phyloP scores from a whole-genome alignment of 2,888 invertebrate species.

The Ephialtes manifestator region DNA sequence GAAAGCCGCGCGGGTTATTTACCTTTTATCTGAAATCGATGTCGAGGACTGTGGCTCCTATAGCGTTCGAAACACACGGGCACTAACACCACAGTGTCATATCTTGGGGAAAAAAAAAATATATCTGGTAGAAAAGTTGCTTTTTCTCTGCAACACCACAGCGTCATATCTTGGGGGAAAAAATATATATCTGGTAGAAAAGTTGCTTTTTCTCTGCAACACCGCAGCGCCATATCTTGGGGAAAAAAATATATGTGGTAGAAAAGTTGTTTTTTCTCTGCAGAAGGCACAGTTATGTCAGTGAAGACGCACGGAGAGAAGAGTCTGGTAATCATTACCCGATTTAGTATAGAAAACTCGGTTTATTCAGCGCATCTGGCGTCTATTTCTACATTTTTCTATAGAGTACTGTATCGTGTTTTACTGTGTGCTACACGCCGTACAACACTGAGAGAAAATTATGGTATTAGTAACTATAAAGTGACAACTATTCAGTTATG shows the following conservation, averaged over 20 bases:
- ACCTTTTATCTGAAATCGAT: slow-evolving; percentile 81
- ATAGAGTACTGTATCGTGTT: too few species aligned
- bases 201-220: not conserved
- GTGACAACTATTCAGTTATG: too few species aligned
- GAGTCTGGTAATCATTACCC: too few species aligned
- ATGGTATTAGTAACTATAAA: too few species aligned
- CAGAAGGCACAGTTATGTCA: not conserved
- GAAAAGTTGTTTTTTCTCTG: not conserved
- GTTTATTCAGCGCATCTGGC: too few species aligned
- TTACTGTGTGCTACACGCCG: too few species aligned
- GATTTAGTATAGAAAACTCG: too few species aligned
- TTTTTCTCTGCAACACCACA: not conserved
- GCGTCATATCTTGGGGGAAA: slow-evolving; percentile 4
- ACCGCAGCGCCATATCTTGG: not conserved
- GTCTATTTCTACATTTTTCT: too few species aligned
- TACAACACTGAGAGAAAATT: too few species aligned
- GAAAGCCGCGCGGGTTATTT: slow-evolving; percentile 74
- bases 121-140: not conserved
- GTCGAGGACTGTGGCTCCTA: slow-evolving; percentile 44
- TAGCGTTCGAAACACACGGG: not conserved
- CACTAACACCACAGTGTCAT: not conserved
- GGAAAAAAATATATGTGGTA: not conserved
- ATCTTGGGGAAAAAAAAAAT: slow-evolving; percentile 6
- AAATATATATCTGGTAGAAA: not conserved
- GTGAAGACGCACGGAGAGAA: too few species aligned